Percentiles rank a stretch among this genome's conserved stretches.
Conservation (phyloP, 1,140 invertebrate species). For the Platorchestia sp. region DNA sequence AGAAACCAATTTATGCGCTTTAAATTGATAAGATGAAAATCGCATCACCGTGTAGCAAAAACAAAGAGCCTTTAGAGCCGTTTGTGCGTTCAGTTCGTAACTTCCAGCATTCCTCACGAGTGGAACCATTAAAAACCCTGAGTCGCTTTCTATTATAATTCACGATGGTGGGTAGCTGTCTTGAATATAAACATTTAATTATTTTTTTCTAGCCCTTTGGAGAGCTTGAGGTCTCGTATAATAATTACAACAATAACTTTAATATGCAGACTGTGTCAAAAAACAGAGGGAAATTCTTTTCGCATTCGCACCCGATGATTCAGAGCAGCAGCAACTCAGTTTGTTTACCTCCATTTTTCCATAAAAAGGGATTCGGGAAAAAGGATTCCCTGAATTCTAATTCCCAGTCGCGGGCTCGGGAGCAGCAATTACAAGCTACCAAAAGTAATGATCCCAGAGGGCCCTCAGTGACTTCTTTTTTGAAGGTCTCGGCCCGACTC, state of each 20-base stretch:
- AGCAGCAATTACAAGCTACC: neutral
- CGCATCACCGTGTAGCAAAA: too few species aligned
- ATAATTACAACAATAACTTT: neutral
- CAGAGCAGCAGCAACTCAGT: neutral
- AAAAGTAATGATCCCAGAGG: neutral
- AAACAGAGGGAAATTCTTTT: neutral
- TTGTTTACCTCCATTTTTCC: conserved; percentile 7
- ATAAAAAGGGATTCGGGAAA: neutral
- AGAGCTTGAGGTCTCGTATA: neutral
- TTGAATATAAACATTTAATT: neutral
- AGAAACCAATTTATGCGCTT: too few species aligned
- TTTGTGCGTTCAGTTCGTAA: too few species aligned
- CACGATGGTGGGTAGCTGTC: neutral
- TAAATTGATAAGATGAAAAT: too few species aligned
- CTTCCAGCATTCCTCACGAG: too few species aligned
- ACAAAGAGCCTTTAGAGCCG: too few species aligned
- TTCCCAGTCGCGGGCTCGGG: neutral
- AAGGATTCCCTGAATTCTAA: conserved; percentile 18
- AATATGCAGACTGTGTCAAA: neutral
- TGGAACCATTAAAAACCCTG: neutral
- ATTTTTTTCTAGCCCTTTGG: neutral
- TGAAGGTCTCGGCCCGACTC: neutral
- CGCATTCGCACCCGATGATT: conserved; percentile 1
- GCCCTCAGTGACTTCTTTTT: neutral
- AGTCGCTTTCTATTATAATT: neutral